Base-by-base conservation (phyloP, 2,113 vertebrate genomes). In the Cottus gobio region DNA sequence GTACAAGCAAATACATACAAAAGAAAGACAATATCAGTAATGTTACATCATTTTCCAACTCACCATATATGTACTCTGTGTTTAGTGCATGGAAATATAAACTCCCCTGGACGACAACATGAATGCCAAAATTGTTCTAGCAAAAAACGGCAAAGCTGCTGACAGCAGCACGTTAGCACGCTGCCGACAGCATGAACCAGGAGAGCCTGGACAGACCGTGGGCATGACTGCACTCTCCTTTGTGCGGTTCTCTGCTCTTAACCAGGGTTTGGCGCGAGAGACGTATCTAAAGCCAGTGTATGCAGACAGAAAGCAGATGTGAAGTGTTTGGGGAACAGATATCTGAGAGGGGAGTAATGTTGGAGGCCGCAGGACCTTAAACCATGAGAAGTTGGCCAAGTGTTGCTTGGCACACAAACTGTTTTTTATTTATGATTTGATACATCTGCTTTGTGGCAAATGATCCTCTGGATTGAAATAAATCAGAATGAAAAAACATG, bases 271-370 rank as follows among this genome's bases (percentile, higher is more conserved):
- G 34, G 36, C 71, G n/a, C 37, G 10, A 60, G 36, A 46, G 46
- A 58, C 36, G 67, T 58, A 66, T 84, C 71, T 68, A 7, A 58
- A 78, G 54, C 24, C 30, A 10, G 36, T 52, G 48, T 13, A 12
- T 69, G 62, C 65, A 73, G 83, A 78, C 74, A 72, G 42, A 72
- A 68, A 73, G 75, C 84, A 86, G 87, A 84, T 89, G 87, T 42
- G 42, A 58, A 50, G 57, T 58, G 39, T 80, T 34, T 62, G 22
- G 56, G 48, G 31, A 37, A 37, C 36, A 37, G 36, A 82, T 75
- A 57, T 73, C 75, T 82, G 70, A 0, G 46, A 64, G 46, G 73
- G 72, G 81, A 81, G 74, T 84, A 69, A 85, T 85, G 62, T 68
- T 10, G 36, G 52, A 66, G 39, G 61, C 72, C 10, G 26, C 57